Evolutionary conservation across 23 tunicate genomes (phyloP).

Genomic region (Phallusia fumigata): DNA sequence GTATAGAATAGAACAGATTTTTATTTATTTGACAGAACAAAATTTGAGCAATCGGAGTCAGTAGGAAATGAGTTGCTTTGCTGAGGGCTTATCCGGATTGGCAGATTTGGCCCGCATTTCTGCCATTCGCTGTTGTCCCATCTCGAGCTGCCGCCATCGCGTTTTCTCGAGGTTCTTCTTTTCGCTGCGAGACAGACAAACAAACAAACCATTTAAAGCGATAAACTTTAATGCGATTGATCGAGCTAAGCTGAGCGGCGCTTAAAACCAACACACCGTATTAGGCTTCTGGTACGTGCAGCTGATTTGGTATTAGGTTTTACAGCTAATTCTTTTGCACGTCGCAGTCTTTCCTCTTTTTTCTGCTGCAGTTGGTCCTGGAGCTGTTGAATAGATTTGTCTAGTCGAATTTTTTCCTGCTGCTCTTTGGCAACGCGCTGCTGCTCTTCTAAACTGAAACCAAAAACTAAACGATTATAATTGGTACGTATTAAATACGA

Average conservation of each 20-base stretch:
- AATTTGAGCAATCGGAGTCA: neutral
- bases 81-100: neutral
- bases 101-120: conserved; percentile 42
- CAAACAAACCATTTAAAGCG: neutral
- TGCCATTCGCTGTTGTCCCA: conserved; percentile 58
- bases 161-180: conserved; percentile 59
- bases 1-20: too few relatives aligned
- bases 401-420: conserved; percentile 37
- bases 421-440: conserved; percentile 14
- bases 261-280: conserved; percentile 29
- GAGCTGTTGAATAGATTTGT: conserved; percentile 37
- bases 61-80: neutral
- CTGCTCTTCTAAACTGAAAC: conserved; percentile 46
- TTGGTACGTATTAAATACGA: too few relatives aligned
- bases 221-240: neutral
- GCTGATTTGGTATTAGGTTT: conserved; percentile 50
- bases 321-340: conserved; percentile 42
- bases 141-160: conserved; percentile 81
- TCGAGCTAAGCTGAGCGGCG: neutral
- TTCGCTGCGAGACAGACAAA: conserved; percentile 41
- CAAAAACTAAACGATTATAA: neutral
- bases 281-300: conserved; percentile 44
- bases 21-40: too few relatives aligned
- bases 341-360: conserved; percentile 64
- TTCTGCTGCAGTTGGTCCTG: conserved; percentile 48